Base-by-base conservation (phyloP, 2,797 vertebrate species). In the Craterocephalus amniculus region DNA sequence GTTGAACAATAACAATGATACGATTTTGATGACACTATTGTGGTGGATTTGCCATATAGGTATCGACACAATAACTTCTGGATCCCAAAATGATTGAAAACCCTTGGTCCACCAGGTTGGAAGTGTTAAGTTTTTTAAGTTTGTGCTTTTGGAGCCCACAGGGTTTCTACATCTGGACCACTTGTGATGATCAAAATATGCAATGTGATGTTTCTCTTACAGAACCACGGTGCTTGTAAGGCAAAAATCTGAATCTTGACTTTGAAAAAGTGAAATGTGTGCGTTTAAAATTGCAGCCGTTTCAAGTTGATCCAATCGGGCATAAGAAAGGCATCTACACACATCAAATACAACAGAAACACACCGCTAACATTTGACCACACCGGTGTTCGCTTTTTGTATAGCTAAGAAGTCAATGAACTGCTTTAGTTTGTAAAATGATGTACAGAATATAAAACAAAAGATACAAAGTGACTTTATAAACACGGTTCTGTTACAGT, bases 401-500 rank as follows among this genome's bases (percentile, higher is more conserved):
- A 70, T 71, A 51, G 74, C 58, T 79, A 76, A 85, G 76, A 83
- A 84, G 66, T 86, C 34, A 49, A 74, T 66, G 6, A 79, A 66
- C 70, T 84, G 65, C 52, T 76, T 80, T 60, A 77, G 54, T 51
- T 80, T 83, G 76, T 65, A 62, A 79, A 80, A 70, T 89, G 83
- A 86, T 63, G 38, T 75, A 84, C 68, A 81, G 72, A 85, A 87
- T 63, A 78, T 51, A 76, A 83, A 82, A 85, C 54, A 77, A 70
- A 89, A 79, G 64, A 80, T 83, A 85, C 70, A 86, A 87, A 87
- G 56, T 83, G 68, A 87, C 87, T 87, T 68, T 92, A 91, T 93
- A 94, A 94, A 94, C 92, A 90, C 90, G 90, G 82, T 91, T 92
- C 82, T 93, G 84, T 89, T 87, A 86, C 84, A 87, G 83, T 88